These are phyloP conservation scores for Poeciliopsis turneri DNA, from an alignment of 2,797 vertebrate genomes.

Conservation along the genomic window DNA sequence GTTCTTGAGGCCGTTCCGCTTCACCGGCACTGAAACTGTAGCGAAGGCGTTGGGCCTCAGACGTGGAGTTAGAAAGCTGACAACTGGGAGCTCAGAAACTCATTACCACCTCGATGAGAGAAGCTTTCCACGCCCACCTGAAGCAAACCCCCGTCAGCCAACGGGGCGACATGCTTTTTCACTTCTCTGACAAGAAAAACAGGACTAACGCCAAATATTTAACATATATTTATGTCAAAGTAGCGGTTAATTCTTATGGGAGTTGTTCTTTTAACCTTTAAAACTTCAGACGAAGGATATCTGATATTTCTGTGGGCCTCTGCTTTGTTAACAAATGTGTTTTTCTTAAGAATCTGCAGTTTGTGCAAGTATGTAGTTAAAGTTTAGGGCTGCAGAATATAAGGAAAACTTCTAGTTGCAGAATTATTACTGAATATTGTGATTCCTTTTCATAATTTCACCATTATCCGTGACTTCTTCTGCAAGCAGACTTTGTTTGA, in stretches of 20 bases:
- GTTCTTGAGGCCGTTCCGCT: conserved; percentile 13
- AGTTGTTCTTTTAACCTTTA: background rate
- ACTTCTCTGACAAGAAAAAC: conserved; percentile 21
- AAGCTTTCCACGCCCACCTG: conserved; percentile 50
- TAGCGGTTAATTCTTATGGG: background rate
- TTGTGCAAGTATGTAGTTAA: background rate
- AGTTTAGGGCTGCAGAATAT: background rate
- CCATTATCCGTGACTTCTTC: too few relatives aligned
- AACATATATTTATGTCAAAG: background rate
- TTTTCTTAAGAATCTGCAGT: background rate
- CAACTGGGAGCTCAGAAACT: conserved; percentile 63
- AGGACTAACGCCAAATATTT: background rate
- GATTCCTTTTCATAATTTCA: background rate
- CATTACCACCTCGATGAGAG: conserved; percentile 66
- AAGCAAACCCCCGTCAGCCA: conserved; percentile 36
- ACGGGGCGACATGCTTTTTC: conserved; percentile 29
- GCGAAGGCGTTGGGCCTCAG: conserved; percentile 22
- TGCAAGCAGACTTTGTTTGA: background rate
- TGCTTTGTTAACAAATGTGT: background rate
- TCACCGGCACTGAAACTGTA: conserved; percentile 34
- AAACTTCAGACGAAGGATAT: background rate
- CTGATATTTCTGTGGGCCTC: background rate
- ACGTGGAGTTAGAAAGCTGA: conserved; percentile 57
- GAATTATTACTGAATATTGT: background rate
- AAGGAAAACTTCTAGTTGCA: background rate